Base-by-base conservation (phyloP, 2,797 vertebrate species). In the Micropoecilia bifurca region DNA sequence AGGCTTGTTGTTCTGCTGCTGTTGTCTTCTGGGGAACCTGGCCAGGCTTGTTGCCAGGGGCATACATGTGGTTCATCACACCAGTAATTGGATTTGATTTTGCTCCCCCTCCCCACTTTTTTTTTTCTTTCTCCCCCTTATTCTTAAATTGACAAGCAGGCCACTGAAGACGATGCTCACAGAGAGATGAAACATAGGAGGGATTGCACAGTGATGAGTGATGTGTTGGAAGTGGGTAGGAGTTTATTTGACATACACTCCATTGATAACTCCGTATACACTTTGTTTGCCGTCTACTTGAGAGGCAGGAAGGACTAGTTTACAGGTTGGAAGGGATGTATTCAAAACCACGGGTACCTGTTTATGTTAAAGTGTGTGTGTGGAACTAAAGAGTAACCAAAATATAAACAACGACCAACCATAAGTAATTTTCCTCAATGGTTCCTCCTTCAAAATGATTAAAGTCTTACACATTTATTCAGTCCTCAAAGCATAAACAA, bases 21-120 rank as follows among this genome's bases (percentile, higher is more conserved):
- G 87, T 90, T 91, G 85, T 91, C 86, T 91, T 91, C 85, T 75
- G 86, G 89, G 91, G 88, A 89, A 91, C 88, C 89, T 89, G 90
- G 83, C 85, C 87, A 77, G 88, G 88, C 91, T 85, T 46, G 25
- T 90, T 66, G 78, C 89, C 90, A 89, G 73, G 74, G 90, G 86
- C 90, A 89, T 91, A 91, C 94, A 91, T 93, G 92, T 93, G 93
- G 87, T 95, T 92, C 91, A 95, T 93, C 93, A 92, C 77, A 83
- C 88, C 90, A 86, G 88, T 95, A 95, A 96, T 95, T 96, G 94
- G 95, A 96, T 95, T 95, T 88, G 93, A 95, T 93, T 94, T 93
- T 81, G 83, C 80, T 43, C 91, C 90, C 88, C 39, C 39, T 7
- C 39, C 73, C 82, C 20, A n/a, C 80, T 91, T 93, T 94, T 20